These are phyloP conservation scores for Dryococelus australis DNA, from an alignment of 2,888 invertebrate species.

Conservation along the genomic window DNA sequence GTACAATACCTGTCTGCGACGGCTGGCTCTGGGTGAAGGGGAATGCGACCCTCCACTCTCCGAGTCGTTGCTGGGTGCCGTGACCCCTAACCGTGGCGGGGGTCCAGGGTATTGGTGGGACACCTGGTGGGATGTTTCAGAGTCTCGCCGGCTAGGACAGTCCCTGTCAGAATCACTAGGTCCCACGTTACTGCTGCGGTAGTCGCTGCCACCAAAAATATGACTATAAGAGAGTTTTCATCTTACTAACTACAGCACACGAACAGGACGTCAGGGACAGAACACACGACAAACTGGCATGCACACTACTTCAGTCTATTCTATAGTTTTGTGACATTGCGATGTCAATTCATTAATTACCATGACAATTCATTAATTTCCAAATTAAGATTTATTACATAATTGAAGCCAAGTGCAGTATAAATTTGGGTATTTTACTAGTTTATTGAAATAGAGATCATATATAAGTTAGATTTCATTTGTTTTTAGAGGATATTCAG, in stretches of 20 bases:
- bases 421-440: too few species aligned
- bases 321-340: too few species aligned
- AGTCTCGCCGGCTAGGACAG: constrained; percentile 75
- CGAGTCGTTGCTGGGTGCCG: constrained; percentile 75
- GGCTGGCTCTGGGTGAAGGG: constrained; percentile 82
- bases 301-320: background rate
- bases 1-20: constrained; percentile 73
- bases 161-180: constrained; percentile 91
- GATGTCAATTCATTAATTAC: too few species aligned
- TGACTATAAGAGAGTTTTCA: constrained; percentile 29
- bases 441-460: too few species aligned
- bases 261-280: constrained; percentile 12
- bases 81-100: constrained; percentile 65
- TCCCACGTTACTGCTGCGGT: constrained; percentile 88
- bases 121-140: constrained; percentile 61
- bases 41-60: constrained; percentile 89
- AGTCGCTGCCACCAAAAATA: constrained; percentile 73
- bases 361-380: too few species aligned
- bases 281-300: constrained; percentile 20
- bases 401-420: too few species aligned
- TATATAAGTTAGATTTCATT: too few species aligned
- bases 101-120: constrained; percentile 34
- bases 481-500: too few species aligned
- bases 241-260: constrained; percentile 17
- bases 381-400: too few species aligned